phyloP scores from a whole-genome alignment of 2,888 invertebrate genomes.

The Linnaemya vulpina region DNA sequence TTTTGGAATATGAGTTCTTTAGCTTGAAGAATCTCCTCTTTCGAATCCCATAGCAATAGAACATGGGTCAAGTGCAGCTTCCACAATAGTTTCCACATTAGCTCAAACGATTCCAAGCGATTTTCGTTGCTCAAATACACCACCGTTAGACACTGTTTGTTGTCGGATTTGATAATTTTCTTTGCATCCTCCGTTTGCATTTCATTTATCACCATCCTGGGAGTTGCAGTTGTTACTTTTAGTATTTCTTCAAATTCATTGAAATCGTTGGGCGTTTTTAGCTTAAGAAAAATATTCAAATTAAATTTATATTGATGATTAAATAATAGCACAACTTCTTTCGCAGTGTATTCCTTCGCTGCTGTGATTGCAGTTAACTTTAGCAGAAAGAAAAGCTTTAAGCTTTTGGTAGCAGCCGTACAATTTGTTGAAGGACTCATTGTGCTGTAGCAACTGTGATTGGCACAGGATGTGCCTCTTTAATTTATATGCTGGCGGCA shows the following conservation, averaged over 20 bases:
- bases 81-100: conserved; percentile 42
- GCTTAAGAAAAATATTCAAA: conserved; percentile 48
- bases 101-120: neutral
- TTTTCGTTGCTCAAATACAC: conserved; percentile 11
- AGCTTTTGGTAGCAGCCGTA: neutral
- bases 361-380: neutral
- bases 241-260: conserved; percentile 14
- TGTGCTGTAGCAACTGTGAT: neutral
- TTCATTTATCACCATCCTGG: conserved; percentile 35
- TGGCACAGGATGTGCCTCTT: neutral
- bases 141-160: conserved; percentile 31
- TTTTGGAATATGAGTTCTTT: conserved; percentile 10
- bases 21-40: neutral
- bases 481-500: conserved; percentile 9
- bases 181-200: neutral
- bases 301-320: conserved; percentile 40
- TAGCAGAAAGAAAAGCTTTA: neutral
- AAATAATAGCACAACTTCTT: conserved; percentile 16
- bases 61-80: conserved; percentile 34
- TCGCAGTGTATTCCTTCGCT: neutral
- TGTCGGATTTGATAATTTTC: neutral
- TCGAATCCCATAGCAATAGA: conserved; percentile 25
- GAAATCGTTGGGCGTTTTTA: neutral
- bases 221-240: neutral
- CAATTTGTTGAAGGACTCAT: neutral